phyloP scores from a whole-genome alignment of 2,888 invertebrate species.

The Nomada fabriciana region DNA sequence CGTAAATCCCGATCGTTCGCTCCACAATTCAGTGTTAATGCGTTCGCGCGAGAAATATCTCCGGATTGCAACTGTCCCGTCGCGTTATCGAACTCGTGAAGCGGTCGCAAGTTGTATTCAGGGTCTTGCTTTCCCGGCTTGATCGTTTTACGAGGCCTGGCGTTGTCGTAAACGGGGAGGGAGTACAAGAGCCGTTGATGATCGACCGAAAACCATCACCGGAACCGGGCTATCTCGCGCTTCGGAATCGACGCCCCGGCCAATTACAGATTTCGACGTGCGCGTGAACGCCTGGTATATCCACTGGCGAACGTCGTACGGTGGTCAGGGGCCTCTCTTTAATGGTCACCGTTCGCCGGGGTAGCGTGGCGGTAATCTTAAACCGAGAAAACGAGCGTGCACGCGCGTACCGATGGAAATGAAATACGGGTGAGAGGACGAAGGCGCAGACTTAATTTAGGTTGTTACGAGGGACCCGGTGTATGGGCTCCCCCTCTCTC shows the following conservation, averaged over 20 bases:
- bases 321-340: background rate
- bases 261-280: slow-evolving; percentile 60
- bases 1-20: slow-evolving; percentile 57
- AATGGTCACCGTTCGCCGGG: slow-evolving; percentile 26
- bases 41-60: slow-evolving; percentile 39
- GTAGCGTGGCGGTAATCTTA: slow-evolving; percentile 53
- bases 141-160: slow-evolving; percentile 61
- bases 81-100: slow-evolving; percentile 54
- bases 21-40: slow-evolving; percentile 58
- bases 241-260: slow-evolving; percentile 33
- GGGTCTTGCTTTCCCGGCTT: slow-evolving; percentile 32
- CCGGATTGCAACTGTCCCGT: slow-evolving; percentile 29
- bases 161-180: slow-evolving; percentile 59
- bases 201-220: slow-evolving; percentile 44
- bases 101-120: slow-evolving; percentile 4
- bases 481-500: slow-evolving; percentile 1
- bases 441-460: slow-evolving; percentile 77
- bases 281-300: background rate
- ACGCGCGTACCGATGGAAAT: slow-evolving; percentile 64
- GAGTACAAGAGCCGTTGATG: slow-evolving; percentile 23
- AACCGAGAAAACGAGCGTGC: slow-evolving; percentile 60
- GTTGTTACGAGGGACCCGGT: slow-evolving; percentile 67
- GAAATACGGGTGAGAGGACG: slow-evolving; percentile 76
- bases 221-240: slow-evolving; percentile 41
- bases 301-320: slow-evolving; percentile 16